phyloP scores from a whole-genome alignment of 2,888 invertebrate species.

The Himalopsyche kuldschensis region DNA sequence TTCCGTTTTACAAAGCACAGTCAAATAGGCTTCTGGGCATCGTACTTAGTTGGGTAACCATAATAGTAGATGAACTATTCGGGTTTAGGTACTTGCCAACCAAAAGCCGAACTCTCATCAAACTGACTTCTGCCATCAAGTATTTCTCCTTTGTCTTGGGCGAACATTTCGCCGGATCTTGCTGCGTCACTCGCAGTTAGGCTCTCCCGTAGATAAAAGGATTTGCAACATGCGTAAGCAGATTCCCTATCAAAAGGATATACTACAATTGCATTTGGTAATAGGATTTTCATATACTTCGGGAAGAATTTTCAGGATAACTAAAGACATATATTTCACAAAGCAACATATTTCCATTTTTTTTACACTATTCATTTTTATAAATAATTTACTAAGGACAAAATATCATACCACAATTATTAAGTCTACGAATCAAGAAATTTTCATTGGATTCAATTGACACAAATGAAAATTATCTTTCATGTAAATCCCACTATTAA shows the following conservation, averaged over 20 bases:
- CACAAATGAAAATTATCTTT: no score
- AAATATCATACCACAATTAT: no score
- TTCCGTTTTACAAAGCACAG: neutral
- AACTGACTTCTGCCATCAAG: neutral
- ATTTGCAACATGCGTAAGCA: neutral
- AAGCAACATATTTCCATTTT: no score
- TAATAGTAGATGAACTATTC: neutral
- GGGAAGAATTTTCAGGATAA: neutral
- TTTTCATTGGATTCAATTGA: no score
- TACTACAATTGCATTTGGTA: neutral
- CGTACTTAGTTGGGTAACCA: neutral
- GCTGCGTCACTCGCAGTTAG: neutral
- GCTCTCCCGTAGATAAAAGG: neutral
- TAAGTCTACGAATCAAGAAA: no score
- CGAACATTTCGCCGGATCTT: neutral
- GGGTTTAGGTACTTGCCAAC: neutral
- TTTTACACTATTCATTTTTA: no score
- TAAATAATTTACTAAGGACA: no score
- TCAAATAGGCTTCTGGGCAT: neutral
- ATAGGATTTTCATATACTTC: neutral
- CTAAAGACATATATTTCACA: no score
- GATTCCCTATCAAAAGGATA: neutral
- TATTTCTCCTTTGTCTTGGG: neutral
- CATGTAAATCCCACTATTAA: no score
- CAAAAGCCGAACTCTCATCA: neutral